Percentiles rank a stretch among this genome's conserved stretches.
Conservation (phyloP, 2,888 invertebrate species). For the Axea sp. region DNA sequence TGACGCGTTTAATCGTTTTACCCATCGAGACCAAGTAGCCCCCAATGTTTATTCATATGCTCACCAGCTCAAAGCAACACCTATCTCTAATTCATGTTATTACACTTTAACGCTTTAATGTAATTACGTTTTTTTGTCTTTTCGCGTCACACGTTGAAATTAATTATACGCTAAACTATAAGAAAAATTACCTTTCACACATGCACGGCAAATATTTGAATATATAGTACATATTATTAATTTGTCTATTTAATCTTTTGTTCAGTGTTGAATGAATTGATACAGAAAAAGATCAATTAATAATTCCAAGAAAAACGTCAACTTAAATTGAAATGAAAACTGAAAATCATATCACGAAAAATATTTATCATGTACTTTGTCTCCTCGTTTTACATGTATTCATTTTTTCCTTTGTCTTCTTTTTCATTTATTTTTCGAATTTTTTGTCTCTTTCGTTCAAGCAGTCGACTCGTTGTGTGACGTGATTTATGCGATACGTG, state of each 20-base stretch:
- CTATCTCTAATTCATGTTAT: conserved; percentile 35
- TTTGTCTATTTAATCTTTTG: no score
- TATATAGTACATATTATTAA: no score
- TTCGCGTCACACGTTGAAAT: no score
- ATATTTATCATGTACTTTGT: conserved; percentile 20
- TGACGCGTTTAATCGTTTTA: conserved; percentile 67
- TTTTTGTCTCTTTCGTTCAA: conserved; percentile 50
- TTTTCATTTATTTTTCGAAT: conserved; percentile 38
- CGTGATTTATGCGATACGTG: conserved; percentile 63
- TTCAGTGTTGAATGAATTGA: no score
- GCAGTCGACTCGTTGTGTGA: conserved; percentile 57
- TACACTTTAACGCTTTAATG: conserved; percentile 10
- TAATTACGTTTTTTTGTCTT: no score
- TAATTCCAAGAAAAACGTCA: conserved; percentile 20
- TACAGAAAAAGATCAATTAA: no score
- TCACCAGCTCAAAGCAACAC: conserved; percentile 16
- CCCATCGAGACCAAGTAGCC: conserved; percentile 50
- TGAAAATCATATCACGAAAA: conserved; percentile 25
- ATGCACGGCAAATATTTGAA: no score
- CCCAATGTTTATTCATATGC: conserved; percentile 42
- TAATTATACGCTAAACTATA: no score
- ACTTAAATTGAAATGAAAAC: conserved; percentile 9
- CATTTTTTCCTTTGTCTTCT: conserved; percentile 26
- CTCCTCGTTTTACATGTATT: conserved; percentile 36
- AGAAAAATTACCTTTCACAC: no score